Conservation (phyloP, 2,113 vertebrate species). For the Poeciliopsis retropinna region DNA sequence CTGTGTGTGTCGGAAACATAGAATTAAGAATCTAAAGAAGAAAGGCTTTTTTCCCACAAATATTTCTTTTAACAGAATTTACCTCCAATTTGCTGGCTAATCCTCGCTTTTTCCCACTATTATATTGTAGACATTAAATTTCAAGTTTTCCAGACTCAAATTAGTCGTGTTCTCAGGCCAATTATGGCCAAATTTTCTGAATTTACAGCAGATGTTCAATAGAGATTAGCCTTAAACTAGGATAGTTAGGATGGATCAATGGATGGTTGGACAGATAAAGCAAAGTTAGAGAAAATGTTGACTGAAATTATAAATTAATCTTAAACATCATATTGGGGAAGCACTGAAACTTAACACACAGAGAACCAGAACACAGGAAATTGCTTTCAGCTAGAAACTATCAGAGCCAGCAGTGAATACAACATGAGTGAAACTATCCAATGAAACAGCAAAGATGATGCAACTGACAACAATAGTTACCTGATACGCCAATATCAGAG, state of each 20-base stretch:
- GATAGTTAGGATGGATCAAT: no score
- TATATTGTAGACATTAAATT: not conserved
- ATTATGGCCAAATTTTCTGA: not conserved
- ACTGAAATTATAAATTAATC: not conserved
- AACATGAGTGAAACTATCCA: constrained; percentile 33
- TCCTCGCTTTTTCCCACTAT: not conserved
- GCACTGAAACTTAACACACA: constrained; percentile 25
- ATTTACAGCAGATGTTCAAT: no score
- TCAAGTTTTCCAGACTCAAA: not conserved
- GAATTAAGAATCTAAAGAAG: constrained; percentile 6
- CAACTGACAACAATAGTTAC: constrained; percentile 51
- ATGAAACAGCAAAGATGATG: constrained; percentile 16
- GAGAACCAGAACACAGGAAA: constrained; percentile 14
- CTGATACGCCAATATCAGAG: constrained; percentile 36
- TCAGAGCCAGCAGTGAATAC: constrained; percentile 5
- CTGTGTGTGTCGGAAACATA: not conserved
- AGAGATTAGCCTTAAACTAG: no score
- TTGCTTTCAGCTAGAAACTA: constrained; percentile 46
- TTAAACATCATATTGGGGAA: not conserved
- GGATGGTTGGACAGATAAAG: no score
- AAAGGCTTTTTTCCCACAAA: not conserved
- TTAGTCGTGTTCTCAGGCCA: not conserved
- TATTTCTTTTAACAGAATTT: not conserved
- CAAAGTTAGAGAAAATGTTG: no score
- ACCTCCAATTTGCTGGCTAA: not conserved